phyloP scores from a whole-genome alignment of 64 coral and sea anemone species.

The Trachythela sp. region DNA sequence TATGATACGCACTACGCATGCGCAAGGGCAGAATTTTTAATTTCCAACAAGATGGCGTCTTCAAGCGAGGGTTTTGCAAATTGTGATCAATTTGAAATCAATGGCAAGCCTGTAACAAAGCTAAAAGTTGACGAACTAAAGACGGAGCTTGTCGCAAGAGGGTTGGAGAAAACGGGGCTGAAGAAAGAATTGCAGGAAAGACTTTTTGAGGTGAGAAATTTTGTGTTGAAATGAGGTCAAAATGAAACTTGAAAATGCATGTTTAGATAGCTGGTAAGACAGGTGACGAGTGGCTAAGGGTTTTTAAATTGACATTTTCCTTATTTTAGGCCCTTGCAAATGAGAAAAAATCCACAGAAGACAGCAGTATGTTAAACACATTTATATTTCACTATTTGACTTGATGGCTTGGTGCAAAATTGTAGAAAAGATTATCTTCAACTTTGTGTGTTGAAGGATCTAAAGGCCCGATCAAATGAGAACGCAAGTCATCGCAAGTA shows the following conservation, averaged over 20 bases:
- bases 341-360: background rate
- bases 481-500: no score
- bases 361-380: background rate
- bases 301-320: background rate
- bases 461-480: no score
- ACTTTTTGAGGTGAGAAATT: constrained; percentile 68
- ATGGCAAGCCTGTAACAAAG: constrained; percentile 66
- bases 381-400: background rate
- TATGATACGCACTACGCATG: background rate
- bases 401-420: background rate
- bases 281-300: background rate
- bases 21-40: background rate
- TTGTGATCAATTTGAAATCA: background rate
- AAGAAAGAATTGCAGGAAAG: constrained; percentile 78
- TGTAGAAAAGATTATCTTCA: background rate
- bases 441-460: background rate
- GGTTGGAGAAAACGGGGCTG: constrained; percentile 78
- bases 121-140: constrained; percentile 96
- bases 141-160: constrained; percentile 73
- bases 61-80: background rate
- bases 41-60: constrained; percentile 70
- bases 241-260: background rate
- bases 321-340: background rate
- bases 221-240: background rate
- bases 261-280: background rate